Evolutionary conservation across 2,113 vertebrate species (phyloP).

Genomic region (Callithrix jacchus): DNA sequence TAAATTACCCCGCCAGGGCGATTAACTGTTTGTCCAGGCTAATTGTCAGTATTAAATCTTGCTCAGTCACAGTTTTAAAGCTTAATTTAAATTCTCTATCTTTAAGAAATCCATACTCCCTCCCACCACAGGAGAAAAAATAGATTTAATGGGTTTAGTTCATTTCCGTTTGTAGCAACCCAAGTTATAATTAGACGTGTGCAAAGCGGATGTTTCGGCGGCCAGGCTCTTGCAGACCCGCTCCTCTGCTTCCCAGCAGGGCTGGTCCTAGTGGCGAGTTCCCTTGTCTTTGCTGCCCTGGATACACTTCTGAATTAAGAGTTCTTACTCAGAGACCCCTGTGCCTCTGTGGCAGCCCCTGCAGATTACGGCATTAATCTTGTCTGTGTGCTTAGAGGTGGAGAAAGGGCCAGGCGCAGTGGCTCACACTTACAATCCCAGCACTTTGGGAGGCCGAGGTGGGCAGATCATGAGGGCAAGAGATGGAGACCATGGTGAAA

Average conservation of each 20-base stretch:
- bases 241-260: constrained; percentile 50
- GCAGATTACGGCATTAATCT: constrained; percentile 76
- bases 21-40: constrained; percentile 84
- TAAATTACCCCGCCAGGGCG: constrained; percentile 81
- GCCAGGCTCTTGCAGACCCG: constrained; percentile 53
- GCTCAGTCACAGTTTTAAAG: constrained; percentile 84
- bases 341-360: constrained; percentile 73
- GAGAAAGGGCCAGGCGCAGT: not conserved
- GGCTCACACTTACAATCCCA: too few species aligned
- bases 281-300: constrained; percentile 75
- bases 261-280: constrained; percentile 62
- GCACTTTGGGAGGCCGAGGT: too few species aligned
- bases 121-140: constrained; percentile 60
- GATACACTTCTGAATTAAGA: constrained; percentile 81
- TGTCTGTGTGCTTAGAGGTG: constrained; percentile 65
- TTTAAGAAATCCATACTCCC: constrained; percentile 82
- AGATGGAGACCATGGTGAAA: too few species aligned
- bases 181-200: constrained; percentile 70
- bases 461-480: too few species aligned
- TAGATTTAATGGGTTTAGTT: constrained; percentile 79
- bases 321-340: constrained; percentile 74
- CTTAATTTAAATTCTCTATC: constrained; percentile 85
- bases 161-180: constrained; percentile 68
- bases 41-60: constrained; percentile 84
- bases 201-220: constrained; percentile 67